These are phyloP conservation scores for Serripes groenlandicus DNA, from an alignment of 2,888 invertebrate species.

Conservation along the genomic window DNA sequence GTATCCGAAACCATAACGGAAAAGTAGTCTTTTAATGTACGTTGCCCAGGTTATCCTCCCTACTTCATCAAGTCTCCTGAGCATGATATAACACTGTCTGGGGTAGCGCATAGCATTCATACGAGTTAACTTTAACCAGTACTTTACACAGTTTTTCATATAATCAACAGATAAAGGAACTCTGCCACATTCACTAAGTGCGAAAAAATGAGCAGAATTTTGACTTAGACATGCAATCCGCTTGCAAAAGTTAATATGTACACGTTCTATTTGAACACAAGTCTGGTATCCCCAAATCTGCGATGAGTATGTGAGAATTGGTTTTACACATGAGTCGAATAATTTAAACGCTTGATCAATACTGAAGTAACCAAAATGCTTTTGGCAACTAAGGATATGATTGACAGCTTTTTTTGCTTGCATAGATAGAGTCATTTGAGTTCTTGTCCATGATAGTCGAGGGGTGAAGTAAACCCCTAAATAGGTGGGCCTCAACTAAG, in stretches of 20 bases:
- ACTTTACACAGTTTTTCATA: constrained; percentile 20
- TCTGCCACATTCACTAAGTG: constrained; percentile 36
- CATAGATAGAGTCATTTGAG: background rate
- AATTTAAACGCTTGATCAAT: background rate
- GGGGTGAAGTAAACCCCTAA: constrained; percentile 1
- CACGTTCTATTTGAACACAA: constrained; percentile 1
- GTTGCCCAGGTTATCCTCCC: constrained; percentile 28
- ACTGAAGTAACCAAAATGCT: background rate
- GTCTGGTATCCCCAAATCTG: background rate
- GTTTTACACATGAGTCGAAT: constrained; percentile 4
- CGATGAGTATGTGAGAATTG: constrained; percentile 6
- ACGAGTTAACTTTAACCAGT: constrained; percentile 24
- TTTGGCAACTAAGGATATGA: background rate
- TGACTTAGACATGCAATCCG: constrained; percentile 19
- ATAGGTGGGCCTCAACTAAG: no score
- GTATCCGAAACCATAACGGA: constrained; percentile 35
- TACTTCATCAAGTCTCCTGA: constrained; percentile 19
- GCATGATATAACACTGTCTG: constrained; percentile 29
- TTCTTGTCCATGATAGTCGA: constrained; percentile 1
- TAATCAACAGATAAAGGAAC: constrained; percentile 20
- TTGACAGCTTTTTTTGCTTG: constrained; percentile 1
- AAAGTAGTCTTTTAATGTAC: constrained; percentile 20
- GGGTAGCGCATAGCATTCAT: constrained; percentile 36
- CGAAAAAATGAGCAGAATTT: constrained; percentile 31
- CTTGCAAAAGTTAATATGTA: constrained; percentile 39